These are phyloP conservation scores for Pachydiplax longipennis DNA, from an alignment of 2,888 invertebrate genomes.

Conservation along the genomic window DNA sequence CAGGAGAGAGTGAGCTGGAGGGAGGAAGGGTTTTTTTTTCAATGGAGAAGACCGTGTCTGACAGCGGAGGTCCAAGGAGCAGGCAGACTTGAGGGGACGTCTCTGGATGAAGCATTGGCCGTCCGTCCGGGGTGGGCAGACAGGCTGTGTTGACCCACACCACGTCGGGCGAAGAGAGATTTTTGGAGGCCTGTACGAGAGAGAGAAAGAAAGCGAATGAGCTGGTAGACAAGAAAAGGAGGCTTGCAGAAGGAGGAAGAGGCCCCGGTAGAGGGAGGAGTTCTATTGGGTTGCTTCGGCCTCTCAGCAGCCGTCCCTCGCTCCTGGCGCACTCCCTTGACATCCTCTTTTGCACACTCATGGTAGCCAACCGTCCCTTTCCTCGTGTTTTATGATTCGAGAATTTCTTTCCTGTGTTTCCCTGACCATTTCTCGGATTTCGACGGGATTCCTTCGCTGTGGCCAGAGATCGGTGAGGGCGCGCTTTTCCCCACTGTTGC, in stretches of 20 bases:
- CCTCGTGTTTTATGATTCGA: background rate
- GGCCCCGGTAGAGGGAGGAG: background rate
- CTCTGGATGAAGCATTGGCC: background rate
- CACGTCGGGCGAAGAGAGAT: background rate
- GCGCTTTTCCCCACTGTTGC: background rate
- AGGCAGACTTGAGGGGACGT: background rate
- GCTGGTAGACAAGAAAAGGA: constrained; percentile 1
- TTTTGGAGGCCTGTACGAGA: constrained; percentile 14
- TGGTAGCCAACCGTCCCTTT: background rate
- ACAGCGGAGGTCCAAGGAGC: constrained; percentile 50
- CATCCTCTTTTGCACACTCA: background rate
- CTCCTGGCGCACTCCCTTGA: background rate
- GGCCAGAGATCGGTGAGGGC: background rate
- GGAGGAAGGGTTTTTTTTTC: background rate
- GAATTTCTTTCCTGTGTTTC: background rate
- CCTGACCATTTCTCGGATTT: background rate
- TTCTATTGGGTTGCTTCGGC: background rate
- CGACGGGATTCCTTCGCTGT: background rate
- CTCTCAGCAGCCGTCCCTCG: background rate
- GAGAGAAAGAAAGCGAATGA: constrained; percentile 6
- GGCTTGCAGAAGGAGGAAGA: background rate
- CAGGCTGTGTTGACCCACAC: constrained; percentile 33
- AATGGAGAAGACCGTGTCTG: constrained; percentile 54
- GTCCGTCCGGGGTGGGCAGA: constrained; percentile 25
- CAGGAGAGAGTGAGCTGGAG: background rate